These are phyloP conservation scores for Nautilus pompilius DNA, from an alignment of 1,140 invertebrate species.

Conservation along the genomic window DNA sequence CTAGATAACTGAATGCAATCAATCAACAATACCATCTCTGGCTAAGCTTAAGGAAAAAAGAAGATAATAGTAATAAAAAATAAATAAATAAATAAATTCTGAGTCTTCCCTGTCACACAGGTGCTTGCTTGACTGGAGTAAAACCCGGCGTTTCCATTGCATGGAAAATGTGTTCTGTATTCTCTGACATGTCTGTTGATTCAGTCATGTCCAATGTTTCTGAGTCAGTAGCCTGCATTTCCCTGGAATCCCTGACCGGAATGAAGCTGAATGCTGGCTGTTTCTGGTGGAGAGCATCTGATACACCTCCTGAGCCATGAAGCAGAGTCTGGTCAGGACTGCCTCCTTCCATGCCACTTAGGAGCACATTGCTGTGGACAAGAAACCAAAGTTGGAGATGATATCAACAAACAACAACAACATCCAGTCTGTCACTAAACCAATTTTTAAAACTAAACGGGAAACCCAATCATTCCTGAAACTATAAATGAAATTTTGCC, in stretches of 20 bases:
- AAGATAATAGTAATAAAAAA: too few relatives aligned
- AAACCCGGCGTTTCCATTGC: neutral
- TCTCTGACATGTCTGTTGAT: neutral
- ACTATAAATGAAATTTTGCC: neutral
- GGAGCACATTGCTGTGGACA: too few relatives aligned
- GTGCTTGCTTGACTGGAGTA: neutral
- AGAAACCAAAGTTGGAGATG: too few relatives aligned
- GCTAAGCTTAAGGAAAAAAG: too few relatives aligned
- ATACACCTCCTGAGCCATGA: too few relatives aligned
- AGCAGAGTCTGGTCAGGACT: conserved; percentile 40
- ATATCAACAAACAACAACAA: neutral
- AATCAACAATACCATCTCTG: too few relatives aligned
- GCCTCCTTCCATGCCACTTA: conserved; percentile 39
- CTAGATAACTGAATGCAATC: too few relatives aligned
- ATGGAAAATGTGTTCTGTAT: neutral
- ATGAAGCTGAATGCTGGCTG: neutral
- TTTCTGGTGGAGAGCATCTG: too few relatives aligned
- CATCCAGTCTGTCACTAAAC: neutral
- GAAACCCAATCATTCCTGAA: neutral
- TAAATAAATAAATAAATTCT: too few relatives aligned
- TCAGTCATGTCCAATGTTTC: conserved; percentile 1
- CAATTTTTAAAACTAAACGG: neutral
- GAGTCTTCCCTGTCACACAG: too few relatives aligned
- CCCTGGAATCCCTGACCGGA: neutral
- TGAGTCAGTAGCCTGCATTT: neutral